Conservation (phyloP, 2,113 vertebrate genomes). For the Entelurus aequoreus region DNA sequence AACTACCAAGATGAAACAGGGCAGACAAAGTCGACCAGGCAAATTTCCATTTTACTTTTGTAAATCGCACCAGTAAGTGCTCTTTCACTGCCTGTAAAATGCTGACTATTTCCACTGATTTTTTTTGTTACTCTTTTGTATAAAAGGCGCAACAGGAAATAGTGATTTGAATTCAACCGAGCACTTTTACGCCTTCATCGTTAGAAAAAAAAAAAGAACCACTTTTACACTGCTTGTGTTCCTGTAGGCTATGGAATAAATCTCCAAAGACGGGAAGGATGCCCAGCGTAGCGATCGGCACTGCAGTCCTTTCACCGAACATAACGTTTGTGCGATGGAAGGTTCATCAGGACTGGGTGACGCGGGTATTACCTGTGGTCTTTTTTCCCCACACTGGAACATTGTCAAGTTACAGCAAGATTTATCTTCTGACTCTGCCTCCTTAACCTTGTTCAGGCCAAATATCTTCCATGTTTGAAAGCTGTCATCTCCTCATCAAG, state of each 20-base stretch:
- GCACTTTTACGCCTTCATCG: no score
- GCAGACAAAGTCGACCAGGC: no score
- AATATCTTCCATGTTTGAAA: constrained; percentile 69
- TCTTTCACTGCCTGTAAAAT: no score
- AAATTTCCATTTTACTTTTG: no score
- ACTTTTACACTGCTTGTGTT: neutral
- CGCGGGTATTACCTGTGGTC: constrained; percentile 42
- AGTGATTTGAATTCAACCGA: no score
- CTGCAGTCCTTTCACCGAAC: constrained; percentile 51
- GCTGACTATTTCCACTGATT: no score
- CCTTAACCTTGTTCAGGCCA: constrained; percentile 59
- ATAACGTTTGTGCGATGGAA: constrained; percentile 72
- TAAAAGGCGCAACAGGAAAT: no score
- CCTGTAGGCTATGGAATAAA: constrained; percentile 76
- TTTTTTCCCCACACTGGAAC: neutral
- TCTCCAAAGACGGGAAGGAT: constrained; percentile 66
- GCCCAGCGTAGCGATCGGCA: constrained; percentile 66
- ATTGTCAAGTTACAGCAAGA: neutral
- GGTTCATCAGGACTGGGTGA: constrained; percentile 72
- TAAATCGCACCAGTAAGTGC: no score
- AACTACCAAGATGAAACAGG: no score
- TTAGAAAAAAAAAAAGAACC: no score
- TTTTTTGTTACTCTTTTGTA: no score
- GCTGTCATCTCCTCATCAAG: constrained; percentile 71
- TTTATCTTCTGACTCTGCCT: neutral